Evolutionary conservation across 30 jellyfish, hydroid and myxozoan species (phyloP), one percentile per base, ranked within the genome.

Genomic region (Mastigias papua): DNA sequence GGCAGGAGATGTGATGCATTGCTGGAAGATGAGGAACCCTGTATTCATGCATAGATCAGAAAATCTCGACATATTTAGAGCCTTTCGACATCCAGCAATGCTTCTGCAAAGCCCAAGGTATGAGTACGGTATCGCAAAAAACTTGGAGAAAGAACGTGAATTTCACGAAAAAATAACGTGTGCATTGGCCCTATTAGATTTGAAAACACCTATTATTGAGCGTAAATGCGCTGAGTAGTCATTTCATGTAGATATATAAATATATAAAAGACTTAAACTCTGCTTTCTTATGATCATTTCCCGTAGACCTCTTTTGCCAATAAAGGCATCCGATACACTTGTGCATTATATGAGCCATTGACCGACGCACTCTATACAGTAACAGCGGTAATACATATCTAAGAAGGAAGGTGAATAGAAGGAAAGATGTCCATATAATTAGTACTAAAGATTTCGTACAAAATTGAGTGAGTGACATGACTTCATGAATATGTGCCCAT

Each of bases 101-200:
- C 35, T 76, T 34, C 28, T 87, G 76, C 71, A 37, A 29, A 69
- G 91, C 25, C 85, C 77, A 21, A 54, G 96, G 67, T 87, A 76
- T 60, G 89, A 86, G 25, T 37, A 82, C 9, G 89, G 83, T 17
- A 62, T 77, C 29, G 34, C 88, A 32, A 87, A 87, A 72, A 87
- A 77, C 78, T 26, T 90, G 83, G 97, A 91, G 57, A 91, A 91
- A 63, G 98, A 92, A 78, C 76, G 89, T 32, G 98, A 93, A 69
- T 93, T 93, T 65, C 92, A 82, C 48, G 98, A 93, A 76, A 81
- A 71, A 64, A 84, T 93, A 15, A 80, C 95, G 17, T 93, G 98
- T 71, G 98, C 98, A 5, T 50, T 93, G 66, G 97, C 98, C 1
- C 51, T 93, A 28, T 90, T 93, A 13, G 98, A 93, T 60, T 80